Conservation (phyloP, 2,888 invertebrate genomes). For the Trissoscelio sp. region DNA sequence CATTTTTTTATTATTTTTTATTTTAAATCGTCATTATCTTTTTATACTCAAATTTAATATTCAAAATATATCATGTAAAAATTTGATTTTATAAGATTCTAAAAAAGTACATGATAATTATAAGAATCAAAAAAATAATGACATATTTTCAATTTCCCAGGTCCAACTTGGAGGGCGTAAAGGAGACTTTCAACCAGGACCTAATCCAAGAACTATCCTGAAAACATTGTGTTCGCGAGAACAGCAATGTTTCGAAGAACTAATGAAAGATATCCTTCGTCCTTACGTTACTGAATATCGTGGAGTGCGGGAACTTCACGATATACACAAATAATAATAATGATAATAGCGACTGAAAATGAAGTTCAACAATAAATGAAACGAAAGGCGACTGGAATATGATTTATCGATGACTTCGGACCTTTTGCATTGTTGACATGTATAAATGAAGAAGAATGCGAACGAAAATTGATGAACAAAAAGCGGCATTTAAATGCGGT, state of each 20-base stretch:
- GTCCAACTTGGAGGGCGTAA: slow-evolving; percentile 96
- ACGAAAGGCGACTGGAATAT: neutral
- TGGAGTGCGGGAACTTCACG: slow-evolving; percentile 85
- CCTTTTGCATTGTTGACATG: slow-evolving; percentile 30
- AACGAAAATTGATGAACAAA: slow-evolving; percentile 4
- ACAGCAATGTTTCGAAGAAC: slow-evolving; percentile 92
- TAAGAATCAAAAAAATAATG: too few relatives aligned
- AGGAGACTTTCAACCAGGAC: slow-evolving; percentile 97
- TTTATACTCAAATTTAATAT: neutral
- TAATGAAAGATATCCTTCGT: slow-evolving; percentile 94
- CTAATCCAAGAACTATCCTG: slow-evolving; percentile 95
- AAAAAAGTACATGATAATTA: too few relatives aligned
- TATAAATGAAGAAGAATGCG: slow-evolving; percentile 25
- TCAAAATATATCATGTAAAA: too few relatives aligned
- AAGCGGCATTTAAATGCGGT: slow-evolving; percentile 23
- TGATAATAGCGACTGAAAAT: neutral
- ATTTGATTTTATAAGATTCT: too few relatives aligned
- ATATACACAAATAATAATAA: slow-evolving; percentile 10
- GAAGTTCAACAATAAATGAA: too few relatives aligned
- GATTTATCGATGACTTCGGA: neutral
- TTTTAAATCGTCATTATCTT: too few relatives aligned
- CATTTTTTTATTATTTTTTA: too few relatives aligned
- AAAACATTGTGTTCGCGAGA: slow-evolving; percentile 96
- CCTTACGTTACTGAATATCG: slow-evolving; percentile 97
- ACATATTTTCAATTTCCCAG: too few relatives aligned